Base-by-base conservation (phyloP, 2,888 invertebrate genomes). In the Agonum fuliginosum region DNA sequence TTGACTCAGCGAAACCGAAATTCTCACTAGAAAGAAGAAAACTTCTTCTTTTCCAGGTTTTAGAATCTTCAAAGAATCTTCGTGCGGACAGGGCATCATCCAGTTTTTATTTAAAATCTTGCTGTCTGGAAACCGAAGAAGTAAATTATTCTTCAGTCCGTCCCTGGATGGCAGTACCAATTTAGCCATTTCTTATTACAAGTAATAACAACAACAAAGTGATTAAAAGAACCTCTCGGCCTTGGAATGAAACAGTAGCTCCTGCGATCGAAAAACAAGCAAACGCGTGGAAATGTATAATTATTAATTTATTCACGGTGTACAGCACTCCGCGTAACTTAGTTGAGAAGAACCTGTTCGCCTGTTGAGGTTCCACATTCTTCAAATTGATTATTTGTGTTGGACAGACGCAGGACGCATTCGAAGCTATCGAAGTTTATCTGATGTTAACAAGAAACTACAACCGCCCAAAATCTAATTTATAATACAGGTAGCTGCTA, bases 391-490 rank as follows among this genome's bases (percentile, higher is more conserved):
- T 73, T 73, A 73, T 73, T 73, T 73, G 73, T 73, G 73, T 73
- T 73, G 58, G 46, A 48, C 46, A 37, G 37, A 58, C 54, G 58
- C 58, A 34, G 37, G 73, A 72, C 54, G 54, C 37, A 58, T 54
- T 73, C 73, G 37, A n/a, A 12, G 46, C 46, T 51, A 74, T 74
- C 65, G 62, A 65, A 74, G 74, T 75, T 75, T 75, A 75, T 75
- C 75, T 75, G 75, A 75, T 75, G 75, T 75, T 67, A 75, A 75
- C 75, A 75, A 75, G 75, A 75, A 43, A 19, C 48, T 48, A 54
- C 73, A 51, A 51, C 58, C 74, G 74, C 74, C 74, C 62, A 74
- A 62, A 51, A 46, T 43, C 46, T 74, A 65, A 74, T 74, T 74
- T 74, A 74, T 74, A 74, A 62, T 58, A 46, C 74, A 74, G 62